phyloP scores from a whole-genome alignment of 2,113 vertebrate species.

The Caretta caretta region DNA sequence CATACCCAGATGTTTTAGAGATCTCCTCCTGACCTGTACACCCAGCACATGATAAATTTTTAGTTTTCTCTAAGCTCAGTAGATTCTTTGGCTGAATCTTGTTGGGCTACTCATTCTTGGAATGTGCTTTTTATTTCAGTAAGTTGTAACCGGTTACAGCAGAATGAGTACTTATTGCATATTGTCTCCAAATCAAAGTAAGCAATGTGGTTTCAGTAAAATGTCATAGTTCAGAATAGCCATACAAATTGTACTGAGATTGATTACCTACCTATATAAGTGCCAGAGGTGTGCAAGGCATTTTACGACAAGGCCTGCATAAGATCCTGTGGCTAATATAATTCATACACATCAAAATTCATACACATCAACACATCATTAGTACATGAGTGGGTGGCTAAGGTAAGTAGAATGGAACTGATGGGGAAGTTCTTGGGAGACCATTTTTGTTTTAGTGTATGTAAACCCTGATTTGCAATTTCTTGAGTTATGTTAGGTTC shows the following conservation, averaged over 20 bases:
- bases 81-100: not conserved
- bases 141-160: not conserved
- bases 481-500: too few relatives aligned
- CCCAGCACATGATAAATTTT: not conserved
- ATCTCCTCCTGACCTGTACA: not conserved
- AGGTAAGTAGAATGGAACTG: too few relatives aligned
- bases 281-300: not conserved
- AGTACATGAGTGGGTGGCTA: too few relatives aligned
- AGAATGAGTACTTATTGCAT: not conserved
- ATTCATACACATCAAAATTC: too few relatives aligned
- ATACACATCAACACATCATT: too few relatives aligned
- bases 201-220: not conserved
- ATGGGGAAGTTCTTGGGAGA: too few relatives aligned
- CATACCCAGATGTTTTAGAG: not conserved
- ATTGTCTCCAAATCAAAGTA: not conserved
- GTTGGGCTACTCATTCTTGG: slow-evolving; percentile 21
- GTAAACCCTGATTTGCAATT: too few relatives aligned
- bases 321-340: too few relatives aligned
- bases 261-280: not conserved
- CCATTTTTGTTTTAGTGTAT: too few relatives aligned
- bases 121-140: not conserved
- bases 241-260: not conserved
- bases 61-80: not conserved
- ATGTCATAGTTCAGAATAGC: slow-evolving; percentile 38
- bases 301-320: not conserved